Base-by-base conservation (phyloP, 2,888 invertebrate species). In the Andrena bucephala region DNA sequence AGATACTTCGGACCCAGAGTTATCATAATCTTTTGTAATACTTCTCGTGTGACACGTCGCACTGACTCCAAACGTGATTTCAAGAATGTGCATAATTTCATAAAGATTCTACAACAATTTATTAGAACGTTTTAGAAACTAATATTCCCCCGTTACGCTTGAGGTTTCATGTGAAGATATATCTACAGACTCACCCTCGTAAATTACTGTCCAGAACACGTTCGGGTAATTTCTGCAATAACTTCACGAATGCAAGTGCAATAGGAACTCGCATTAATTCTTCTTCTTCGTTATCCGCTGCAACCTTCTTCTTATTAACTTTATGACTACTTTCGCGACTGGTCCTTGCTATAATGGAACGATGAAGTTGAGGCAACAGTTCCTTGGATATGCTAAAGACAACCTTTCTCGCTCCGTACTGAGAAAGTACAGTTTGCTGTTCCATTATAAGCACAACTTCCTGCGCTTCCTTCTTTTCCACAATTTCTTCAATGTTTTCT, bases 241-340 rank as follows among this genome's bases (percentile, higher is more conserved):
- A 94, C 93, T 99, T 99, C 0, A 99, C 98, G 73, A 99, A 95
- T 0, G 99, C 99, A 73, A 99, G 94, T 0, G 99, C 98, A 79
- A 99, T 97, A 0, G 99, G 99, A 7, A 99, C 97, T 66, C 98
- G 95, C 84, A 97, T 95, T 89, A 99, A 96, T 91, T 99, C 99
- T 85, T 98, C 98, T 90, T 97, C 97, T 92, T 99, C 99, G n/a
- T 97, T 96, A 89, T 96, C 97, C 8, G 95, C 94, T 29, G 96
- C 95, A 1, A 95, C 95, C 48, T 95, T 95, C 74, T 96, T 96
- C 1, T 97, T 95, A 92, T 97, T 97, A 0, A 97, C 94, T 91
- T 98, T 98, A 92, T 98, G 98, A 13, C 96, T 96, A 42, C 94
- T 95, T 87, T 98, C 98, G 85, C 96, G 96, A 7, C 96, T 96